phyloP scores from a whole-genome alignment of 2,113 vertebrate species.

The Camelus dromedarius region DNA sequence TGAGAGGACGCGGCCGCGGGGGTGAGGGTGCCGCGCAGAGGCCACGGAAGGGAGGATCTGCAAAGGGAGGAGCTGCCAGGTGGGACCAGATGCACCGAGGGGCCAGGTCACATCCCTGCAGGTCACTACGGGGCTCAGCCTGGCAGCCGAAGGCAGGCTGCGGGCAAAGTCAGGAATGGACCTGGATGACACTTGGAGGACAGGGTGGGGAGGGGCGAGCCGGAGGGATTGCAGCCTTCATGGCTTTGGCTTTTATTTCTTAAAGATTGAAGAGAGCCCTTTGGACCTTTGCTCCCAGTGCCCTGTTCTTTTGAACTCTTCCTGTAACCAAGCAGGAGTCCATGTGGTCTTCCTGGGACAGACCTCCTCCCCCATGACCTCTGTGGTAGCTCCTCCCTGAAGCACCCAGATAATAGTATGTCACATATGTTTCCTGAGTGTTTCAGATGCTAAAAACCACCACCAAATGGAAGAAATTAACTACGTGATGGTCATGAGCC shows the following conservation, averaged over 20 bases:
- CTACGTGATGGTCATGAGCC: no score
- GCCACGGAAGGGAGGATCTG: neutral
- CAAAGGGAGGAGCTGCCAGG: neutral
- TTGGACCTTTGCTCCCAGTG: neutral
- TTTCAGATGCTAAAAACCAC: no score
- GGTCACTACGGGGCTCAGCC: rapidly evolving
- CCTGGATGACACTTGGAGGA: neutral
- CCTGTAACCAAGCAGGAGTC: no score
- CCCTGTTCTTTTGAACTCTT: neutral
- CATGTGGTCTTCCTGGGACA: no score
- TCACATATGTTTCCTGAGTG: no score
- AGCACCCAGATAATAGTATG: no score
- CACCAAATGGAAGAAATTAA: no score
- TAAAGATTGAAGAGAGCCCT: neutral
- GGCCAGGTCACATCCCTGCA: neutral
- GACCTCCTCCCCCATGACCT: no score
- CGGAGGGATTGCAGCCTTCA: neutral
- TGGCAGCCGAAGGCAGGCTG: neutral
- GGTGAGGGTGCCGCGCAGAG: rapidly evolving
- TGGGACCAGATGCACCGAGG: neutral
- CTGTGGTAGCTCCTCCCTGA: no score
- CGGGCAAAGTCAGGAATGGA: neutral
- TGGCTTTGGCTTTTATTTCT: constrained; percentile 3
- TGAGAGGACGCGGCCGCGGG: neutral
- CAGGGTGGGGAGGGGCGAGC: neutral